Evolutionary conservation across 2,113 vertebrate genomes (phyloP).

Genomic region (Cromileptes altivelis): DNA sequence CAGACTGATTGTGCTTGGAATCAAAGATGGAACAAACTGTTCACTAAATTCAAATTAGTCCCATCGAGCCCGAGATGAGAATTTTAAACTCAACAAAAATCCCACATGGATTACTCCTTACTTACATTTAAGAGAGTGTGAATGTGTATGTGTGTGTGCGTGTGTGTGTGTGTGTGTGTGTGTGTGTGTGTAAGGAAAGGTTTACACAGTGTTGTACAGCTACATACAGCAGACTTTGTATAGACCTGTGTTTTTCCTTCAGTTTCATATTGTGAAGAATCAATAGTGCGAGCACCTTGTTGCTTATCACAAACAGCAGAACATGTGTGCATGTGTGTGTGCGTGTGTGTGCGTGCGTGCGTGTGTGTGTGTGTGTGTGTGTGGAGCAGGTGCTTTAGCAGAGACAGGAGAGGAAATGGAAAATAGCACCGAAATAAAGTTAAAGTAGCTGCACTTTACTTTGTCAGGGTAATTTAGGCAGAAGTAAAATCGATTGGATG

Average conservation of each 20-base stretch:
- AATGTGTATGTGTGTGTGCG: no score
- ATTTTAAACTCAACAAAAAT: conserved; percentile 14
- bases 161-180: neutral
- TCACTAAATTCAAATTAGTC: conserved; percentile 13
- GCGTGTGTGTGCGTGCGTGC: neutral
- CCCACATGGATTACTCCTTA: neutral
- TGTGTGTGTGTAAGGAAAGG: neutral
- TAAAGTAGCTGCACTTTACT: neutral
- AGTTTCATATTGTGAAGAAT: neutral
- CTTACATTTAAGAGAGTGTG: neutral
- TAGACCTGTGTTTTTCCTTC: no score
- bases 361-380: neutral
- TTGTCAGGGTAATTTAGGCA: neutral
- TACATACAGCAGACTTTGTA: no score
- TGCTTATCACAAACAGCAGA: neutral
- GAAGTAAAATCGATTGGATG: neutral
- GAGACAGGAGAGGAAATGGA: neutral
- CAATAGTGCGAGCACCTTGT: neutral
- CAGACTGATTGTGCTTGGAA: neutral
- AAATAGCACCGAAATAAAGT: neutral
- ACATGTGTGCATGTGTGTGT: neutral
- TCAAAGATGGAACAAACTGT: conserved; percentile 21
- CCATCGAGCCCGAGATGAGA: neutral
- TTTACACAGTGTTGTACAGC: neutral
- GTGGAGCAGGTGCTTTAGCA: neutral